Evolutionary conservation across 2,888 invertebrate species (phyloP), one percentile per base, ranked within the genome.

Genomic region (Bembecia ichneumoniformis): DNA sequence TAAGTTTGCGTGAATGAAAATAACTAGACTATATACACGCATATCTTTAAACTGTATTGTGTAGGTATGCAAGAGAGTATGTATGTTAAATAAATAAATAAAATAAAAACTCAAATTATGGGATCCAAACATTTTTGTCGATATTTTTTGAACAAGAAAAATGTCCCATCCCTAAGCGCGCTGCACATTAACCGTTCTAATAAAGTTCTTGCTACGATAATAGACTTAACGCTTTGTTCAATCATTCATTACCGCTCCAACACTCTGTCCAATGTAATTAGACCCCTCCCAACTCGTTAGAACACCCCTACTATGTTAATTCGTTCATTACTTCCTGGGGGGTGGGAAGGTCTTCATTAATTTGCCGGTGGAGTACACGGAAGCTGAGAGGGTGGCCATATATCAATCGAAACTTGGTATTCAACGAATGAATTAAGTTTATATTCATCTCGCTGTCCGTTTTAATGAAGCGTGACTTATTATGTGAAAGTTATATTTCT

Each of bases 221-320:
- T 83, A 82, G 77, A 83, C 82, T 84, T 84, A 84, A 74, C 82
- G 76, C 75, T 75, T 75, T 79, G 80, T 78, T 83, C 82, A 82
- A 84, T 86, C 80, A 87, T 84, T 87, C 76, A 86, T 84, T 80
- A 81, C 64, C 57, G 59, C 46, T 52, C 62, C 59, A 59, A 55
- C 58, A 64, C 60, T 58, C 66, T 67, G 63, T 62, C 81, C 78
- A 77, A 63, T 56, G 56, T 71, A 76, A 68, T 68, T 59, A 68
- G 77, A 72, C 53, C 74, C 63, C 63, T 71, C 63, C 51, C 60
- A 68, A 64, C 71, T 68, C 60, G 62, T 69, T 65, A 66, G 55
- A 64, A 54, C 64, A 63, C 71, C 67, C 66, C 66, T 72, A 68
- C 62, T 61, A 63, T 55, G 64, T 64, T 63, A 62, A 55, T 61